Evolutionary conservation across 2,113 vertebrate genomes (phyloP), one percentile per base, ranked within the genome.

Genomic region (Eupsittula cactorum): DNA sequence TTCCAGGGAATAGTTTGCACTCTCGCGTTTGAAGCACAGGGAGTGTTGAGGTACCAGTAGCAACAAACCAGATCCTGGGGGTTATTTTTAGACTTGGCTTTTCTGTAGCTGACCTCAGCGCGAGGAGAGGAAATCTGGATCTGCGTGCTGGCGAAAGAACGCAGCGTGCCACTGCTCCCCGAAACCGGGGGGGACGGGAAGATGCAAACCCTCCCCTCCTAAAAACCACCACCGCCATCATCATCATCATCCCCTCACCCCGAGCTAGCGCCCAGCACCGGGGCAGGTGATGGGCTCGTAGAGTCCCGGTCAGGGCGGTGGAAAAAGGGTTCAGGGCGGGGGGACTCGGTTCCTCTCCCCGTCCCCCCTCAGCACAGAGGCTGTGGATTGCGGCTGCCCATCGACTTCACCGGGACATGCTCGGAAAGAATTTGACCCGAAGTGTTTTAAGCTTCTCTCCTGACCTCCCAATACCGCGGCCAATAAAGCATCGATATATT

Each of bases 31-130:
- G 50, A 24, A 87, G 31, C 49, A 4, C 16, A 16, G 79, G 24
- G 37, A 3, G 25, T 57, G 69, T 78, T 62, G 88, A 69, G 75
- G 74, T 23, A 44, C 41, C 73, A 29, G 87, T 13, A 84, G 84
- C 77, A 23, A 37, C 73, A 52, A 73, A 49, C 16, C 90, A 49
- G 68, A 73, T 50, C 83, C 27, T 21, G 87, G 50, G 14, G 52
- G 69, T 73, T 89, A 74, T 94, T 94, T 94, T 89, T 84, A 91
- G 84, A 9, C 59, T 55, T 6, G 65, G 19, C 20, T 91, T 84
- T 60, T 52, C 76, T 94, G 74, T 82, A 87, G 59, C 86, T 69
- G 88, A 73, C 10, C 91, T 65, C 60, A 62, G 79, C 37, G 19
- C 24, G 14, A 73, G 63, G 49, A 84, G 84, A 55, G 82, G 73